Conservation (phyloP, 23 tunicate species). For the Ascidia mentula region DNA sequence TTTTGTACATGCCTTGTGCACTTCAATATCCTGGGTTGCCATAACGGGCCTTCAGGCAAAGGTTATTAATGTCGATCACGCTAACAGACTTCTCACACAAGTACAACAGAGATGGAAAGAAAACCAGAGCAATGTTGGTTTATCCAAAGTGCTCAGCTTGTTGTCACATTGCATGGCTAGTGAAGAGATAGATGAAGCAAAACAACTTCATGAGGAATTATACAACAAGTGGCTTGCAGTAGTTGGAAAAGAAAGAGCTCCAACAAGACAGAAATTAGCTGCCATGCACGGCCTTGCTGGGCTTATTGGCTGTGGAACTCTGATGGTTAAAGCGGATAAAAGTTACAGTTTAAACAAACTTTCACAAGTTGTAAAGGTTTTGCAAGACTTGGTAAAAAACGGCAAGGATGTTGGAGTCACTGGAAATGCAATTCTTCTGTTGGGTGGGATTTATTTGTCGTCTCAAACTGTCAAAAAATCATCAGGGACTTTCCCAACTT, state of each 20-base stretch:
- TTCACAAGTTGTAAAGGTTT: constrained; percentile 22
- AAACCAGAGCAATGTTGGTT: constrained; percentile 25
- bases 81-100: not conserved
- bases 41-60: not conserved
- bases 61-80: not conserved
- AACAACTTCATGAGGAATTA: constrained; percentile 5
- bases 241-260: constrained; percentile 27
- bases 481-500: constrained; percentile 23
- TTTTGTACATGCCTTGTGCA: constrained; percentile 9
- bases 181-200: not conserved
- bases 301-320: constrained; percentile 36
- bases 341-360: constrained; percentile 14
- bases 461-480: constrained; percentile 18
- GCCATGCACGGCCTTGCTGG: constrained; percentile 47
- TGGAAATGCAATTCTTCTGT: constrained; percentile 15
- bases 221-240: constrained; percentile 27
- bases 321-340: constrained; percentile 12
- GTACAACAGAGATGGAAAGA: constrained; percentile 6
- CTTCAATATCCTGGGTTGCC: constrained; percentile 22
- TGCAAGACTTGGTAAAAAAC: constrained; percentile 19
- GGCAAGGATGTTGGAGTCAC: constrained; percentile 45
- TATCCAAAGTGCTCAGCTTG: constrained; percentile 26
- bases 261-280: constrained; percentile 65
- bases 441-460: constrained; percentile 46
- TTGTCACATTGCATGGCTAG: constrained; percentile 14